Percentiles rank a stretch among this genome's conserved stretches.
These are phyloP conservation scores for Papilio dardanus DNA, from an alignment of 1,140 invertebrate species.

Conservation along the genomic window DNA sequence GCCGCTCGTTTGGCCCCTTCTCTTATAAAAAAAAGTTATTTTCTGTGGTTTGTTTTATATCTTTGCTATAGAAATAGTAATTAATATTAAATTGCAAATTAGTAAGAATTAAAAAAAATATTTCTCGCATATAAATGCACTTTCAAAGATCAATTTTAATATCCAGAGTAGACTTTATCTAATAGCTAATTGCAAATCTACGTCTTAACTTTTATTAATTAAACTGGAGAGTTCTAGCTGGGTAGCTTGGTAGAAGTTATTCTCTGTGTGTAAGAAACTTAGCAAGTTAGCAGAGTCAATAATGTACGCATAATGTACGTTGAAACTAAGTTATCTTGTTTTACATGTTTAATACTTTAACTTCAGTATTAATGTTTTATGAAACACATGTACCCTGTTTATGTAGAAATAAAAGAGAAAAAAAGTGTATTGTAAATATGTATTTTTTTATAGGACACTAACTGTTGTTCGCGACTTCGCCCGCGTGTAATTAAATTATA, in stretches of 20 bases:
- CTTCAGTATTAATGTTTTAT: not conserved
- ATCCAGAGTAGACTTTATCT: constrained; percentile 8
- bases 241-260: constrained; percentile 8
- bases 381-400: not conserved
- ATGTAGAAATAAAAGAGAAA: not conserved
- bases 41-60: too few species aligned
- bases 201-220: constrained; percentile 22
- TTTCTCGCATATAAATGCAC: not conserved
- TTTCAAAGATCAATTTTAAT: not conserved
- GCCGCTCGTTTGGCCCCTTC: too few species aligned
- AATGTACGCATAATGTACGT: constrained; percentile 17
- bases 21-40: too few species aligned
- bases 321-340: not conserved
- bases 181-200: constrained; percentile 7
- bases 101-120: not conserved
- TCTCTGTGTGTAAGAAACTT: constrained; percentile 12
- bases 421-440: too few species aligned
- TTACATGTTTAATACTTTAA: constrained; percentile 25
- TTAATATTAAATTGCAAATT: too few species aligned
- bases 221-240: constrained; percentile 1
- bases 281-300: constrained; percentile 8
- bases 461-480: too few species aligned
- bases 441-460: too few species aligned
- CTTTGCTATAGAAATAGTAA: too few species aligned
- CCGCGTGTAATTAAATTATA: too few species aligned